These are phyloP conservation scores for Polyodon spathula DNA, from an alignment of 2,113 vertebrate genomes.

Conservation along the genomic window DNA sequence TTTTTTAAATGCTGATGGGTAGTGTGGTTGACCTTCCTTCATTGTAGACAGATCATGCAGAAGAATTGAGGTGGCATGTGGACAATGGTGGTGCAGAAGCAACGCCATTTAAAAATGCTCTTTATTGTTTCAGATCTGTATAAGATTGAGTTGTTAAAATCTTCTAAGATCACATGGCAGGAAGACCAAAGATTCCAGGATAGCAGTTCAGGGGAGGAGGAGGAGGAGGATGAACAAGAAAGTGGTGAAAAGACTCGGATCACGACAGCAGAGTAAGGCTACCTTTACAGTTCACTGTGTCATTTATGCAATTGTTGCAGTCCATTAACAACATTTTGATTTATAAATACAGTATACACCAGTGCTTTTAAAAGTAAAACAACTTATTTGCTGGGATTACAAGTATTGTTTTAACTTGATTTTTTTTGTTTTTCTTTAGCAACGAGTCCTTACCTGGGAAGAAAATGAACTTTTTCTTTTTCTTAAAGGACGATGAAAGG, in stretches of 20 bases:
- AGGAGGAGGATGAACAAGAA: conserved; percentile 36
- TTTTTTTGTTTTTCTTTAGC: no score
- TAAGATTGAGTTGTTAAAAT: conserved; percentile 48
- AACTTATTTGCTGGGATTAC: no score
- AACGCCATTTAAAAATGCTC: neutral
- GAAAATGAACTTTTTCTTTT: no score
- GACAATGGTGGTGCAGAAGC: no score
- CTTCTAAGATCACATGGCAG: conserved; percentile 62
- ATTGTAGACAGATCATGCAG: no score
- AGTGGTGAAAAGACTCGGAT: conserved; percentile 18
- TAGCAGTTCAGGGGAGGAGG: conserved; percentile 77
- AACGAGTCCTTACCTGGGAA: no score
- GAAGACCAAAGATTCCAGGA: conserved; percentile 71
- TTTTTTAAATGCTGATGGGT: neutral
- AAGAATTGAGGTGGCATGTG: no score
- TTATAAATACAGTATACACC: no score
- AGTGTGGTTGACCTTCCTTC: neutral
- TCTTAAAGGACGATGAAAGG: no score
- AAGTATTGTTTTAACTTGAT: no score
- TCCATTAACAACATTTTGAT: no score
- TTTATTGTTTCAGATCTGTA: conserved; percentile 53
- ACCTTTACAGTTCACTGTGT: neutral
- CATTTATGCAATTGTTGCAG: neutral
- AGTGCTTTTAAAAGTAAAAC: no score
- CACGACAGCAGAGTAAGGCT: conserved; percentile 45